Evolutionary conservation across 2,888 invertebrate genomes (phyloP).

Genomic region (Drosophila nigricruria): DNA sequence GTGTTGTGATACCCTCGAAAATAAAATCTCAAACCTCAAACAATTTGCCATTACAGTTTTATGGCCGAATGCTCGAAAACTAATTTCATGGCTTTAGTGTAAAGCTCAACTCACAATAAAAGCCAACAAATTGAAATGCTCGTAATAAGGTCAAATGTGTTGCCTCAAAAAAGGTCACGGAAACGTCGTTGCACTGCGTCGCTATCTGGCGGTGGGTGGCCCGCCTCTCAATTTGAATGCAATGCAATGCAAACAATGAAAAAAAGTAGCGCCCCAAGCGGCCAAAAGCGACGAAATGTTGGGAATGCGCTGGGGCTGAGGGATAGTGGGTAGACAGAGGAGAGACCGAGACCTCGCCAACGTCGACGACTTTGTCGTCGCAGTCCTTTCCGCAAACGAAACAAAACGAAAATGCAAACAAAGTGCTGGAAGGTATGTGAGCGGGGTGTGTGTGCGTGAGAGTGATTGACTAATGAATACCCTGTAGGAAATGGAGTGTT

Average conservation of each 20-base stretch:
- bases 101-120: conserved; percentile 32
- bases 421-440: conserved; percentile 30
- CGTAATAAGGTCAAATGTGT: conserved; percentile 74
- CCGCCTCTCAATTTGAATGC: conserved; percentile 48
- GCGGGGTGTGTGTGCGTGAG: background rate
- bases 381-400: conserved; percentile 54
- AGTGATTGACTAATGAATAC: conserved; percentile 21
- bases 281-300: conserved; percentile 43
- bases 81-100: conserved; percentile 71
- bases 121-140: conserved; percentile 49
- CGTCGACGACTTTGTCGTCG: conserved; percentile 49
- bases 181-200: conserved; percentile 40
- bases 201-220: conserved; percentile 39
- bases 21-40: conserved; percentile 31
- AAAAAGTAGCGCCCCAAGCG: conserved; percentile 49
- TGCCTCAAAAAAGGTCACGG: conserved; percentile 71
- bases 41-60: conserved; percentile 57
- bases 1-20: conserved; percentile 4
- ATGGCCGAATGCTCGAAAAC: conserved; percentile 59
- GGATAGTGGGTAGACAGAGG: background rate
- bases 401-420: conserved; percentile 35
- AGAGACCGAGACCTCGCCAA: conserved; percentile 40
- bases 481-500: conserved; percentile 12
- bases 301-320: background rate
- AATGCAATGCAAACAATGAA: conserved; percentile 19